Evolutionary conservation across 2,113 vertebrate species (phyloP), one percentile per base, ranked within the genome.

Genomic region (Cathartes aura): DNA sequence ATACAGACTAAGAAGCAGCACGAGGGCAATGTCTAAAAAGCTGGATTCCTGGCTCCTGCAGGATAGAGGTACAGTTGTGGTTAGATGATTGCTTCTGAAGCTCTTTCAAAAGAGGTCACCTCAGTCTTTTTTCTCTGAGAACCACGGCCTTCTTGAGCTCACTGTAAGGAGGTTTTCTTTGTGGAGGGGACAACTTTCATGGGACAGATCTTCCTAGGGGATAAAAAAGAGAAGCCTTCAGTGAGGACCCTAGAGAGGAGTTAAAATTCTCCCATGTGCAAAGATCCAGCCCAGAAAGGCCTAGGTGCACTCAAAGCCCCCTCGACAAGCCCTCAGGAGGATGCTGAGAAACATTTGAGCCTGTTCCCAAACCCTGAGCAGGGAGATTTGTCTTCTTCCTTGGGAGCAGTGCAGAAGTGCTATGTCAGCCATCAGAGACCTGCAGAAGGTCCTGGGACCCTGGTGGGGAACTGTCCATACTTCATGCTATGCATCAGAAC

Each of bases 41-140:
- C 12, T 1, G 2, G 13, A 34, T 53, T 72, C 48, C 20, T 53
- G 74, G 56, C 29, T 71, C 27, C 71, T 59, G 24, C 47, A 59
- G 38, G 50, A 78, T 1, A 62, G 52, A n/a, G 56, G 27, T 21
- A 38, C 20, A 48, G 29, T 4, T 0, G 0, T 63, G 34, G 47
- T 29, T 40, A 70, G 72, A n/a, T 13, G n/a, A 11, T n/a, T 78
- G 21, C 30, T 64, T 56, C 55, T 92, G 82, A 73, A 83, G 40
- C 26, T 73, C 6, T 58, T 62, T 45, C 45, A 85, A 40, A 50
- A 78, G 27, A 62, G 36, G 13, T 64, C 42, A 52, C 3, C 20
- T 40, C 40, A 29, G 34, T 5, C 26, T 34, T 66, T 56, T 58
- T 66, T 34, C 56, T 71, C 24, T n/a, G 42, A 75, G 56, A 83